phyloP scores from a whole-genome alignment of 2,888 invertebrate species.

The Rhodophaea formosa region DNA sequence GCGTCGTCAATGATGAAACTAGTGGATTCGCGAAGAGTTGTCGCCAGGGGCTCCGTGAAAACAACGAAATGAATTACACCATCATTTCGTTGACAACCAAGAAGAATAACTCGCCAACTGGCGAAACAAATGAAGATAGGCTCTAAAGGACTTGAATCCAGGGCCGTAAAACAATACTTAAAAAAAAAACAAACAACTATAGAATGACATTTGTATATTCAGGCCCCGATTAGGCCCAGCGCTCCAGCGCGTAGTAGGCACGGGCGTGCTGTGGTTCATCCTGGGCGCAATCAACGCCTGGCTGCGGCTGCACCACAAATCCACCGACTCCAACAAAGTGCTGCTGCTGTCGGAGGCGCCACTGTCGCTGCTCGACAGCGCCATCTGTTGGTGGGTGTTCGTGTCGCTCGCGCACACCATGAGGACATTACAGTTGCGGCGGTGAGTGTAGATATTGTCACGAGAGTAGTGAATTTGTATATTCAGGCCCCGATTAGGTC shows the following conservation, averaged over 20 bases:
- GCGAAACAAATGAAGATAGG: no score
- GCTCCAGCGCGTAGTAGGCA: slow-evolving; percentile 92
- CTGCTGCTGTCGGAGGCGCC: slow-evolving; percentile 90
- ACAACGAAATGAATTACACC: no score
- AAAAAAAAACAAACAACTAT: no score
- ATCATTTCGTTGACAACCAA: no score
- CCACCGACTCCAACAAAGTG: slow-evolving; percentile 59
- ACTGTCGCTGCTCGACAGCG: slow-evolving; percentile 90
- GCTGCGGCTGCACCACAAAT: slow-evolving; percentile 83
- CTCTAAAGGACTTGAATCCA: no score
- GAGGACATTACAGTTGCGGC: slow-evolving; percentile 90
- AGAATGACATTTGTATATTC: slow-evolving; percentile 6
- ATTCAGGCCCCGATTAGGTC: no score
- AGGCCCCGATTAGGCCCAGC: slow-evolving; percentile 94
- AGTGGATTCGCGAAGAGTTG: no score
- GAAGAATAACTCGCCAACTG: no score
- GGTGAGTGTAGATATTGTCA: slow-evolving; percentile 68
- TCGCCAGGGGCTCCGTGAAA: no score
- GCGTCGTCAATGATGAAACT: no score
- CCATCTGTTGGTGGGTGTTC: slow-evolving; percentile 97
- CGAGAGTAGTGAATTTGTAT: no score
- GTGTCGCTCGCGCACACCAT: slow-evolving; percentile 94
- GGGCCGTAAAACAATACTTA: no score
- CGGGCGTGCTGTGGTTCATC: slow-evolving; percentile 91
- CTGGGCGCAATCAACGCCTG: slow-evolving; percentile 93